Evolutionary conservation across 2,888 invertebrate genomes (phyloP), one percentile per base, ranked within the genome.

Genomic region (Tanypteryx hageni): DNA sequence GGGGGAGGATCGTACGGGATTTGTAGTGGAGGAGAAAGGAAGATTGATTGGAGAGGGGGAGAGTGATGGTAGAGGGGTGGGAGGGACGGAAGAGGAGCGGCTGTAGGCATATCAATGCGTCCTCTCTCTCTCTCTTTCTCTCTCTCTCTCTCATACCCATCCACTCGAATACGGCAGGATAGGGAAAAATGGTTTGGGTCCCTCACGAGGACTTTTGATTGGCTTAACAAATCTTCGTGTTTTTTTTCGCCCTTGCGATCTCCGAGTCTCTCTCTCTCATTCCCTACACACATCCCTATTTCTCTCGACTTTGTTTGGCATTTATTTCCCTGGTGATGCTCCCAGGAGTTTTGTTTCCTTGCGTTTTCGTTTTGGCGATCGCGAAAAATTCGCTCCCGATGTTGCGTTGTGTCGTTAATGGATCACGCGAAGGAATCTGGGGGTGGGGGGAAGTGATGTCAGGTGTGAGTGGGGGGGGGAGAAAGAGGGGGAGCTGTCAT

Each of bases 131-230:
- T 44, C 44, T 44, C 44, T n/a, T n/a, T 61, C 86, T 44, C 44
- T 44, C 44, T 44, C 44, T 44, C 44, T 44, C 44, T 44, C 44
- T 86, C 58, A 22, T n/a, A n/a, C n/a, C n/a, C 27, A 59, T 31
- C 86, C 86, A 86, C 86, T 86, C 86, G 86, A 86, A 27, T 61
- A 61, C 58, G 31, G 86, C 61, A 16, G 59, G 18, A 61, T 61
- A 59, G 86, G 86, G 86, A 31, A 86, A 85, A 61, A 61, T 86
- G 86, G 18, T 86, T 31, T 8, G 86, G 86, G 61, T 61, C 86
- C 86, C 27, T 31, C 61, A 61, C 86, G 86, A 85, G 85, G 59
- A 61, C 61, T 86, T 86, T 86, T 61, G 86, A 86, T 86, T 86
- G 86, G 59, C 86, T 86, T 86, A 86, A 86, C 86, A 61, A 86